These are phyloP conservation scores for Calcarius ornatus DNA, from an alignment of 2,113 vertebrate genomes.

Conservation along the genomic window DNA sequence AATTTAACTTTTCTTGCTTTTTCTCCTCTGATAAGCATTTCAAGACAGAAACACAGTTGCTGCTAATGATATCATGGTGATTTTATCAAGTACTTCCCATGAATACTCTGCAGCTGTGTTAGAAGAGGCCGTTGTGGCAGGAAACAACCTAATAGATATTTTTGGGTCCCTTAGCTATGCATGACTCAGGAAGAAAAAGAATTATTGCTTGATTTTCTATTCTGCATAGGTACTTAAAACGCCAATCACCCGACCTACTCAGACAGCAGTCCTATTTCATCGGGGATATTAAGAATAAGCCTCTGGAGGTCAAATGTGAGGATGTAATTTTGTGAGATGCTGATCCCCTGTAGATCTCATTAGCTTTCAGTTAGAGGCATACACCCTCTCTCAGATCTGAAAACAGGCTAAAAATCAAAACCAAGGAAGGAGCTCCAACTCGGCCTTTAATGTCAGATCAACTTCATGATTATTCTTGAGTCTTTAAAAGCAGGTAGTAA, in stretches of 20 bases:
- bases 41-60: neutral
- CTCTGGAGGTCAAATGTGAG: neutral
- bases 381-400: neutral
- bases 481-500: neutral
- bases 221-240: constrained; percentile 28
- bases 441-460: neutral
- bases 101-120: constrained; percentile 38
- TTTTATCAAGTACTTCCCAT: constrained; percentile 42
- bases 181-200: constrained; percentile 48
- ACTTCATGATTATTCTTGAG: neutral
- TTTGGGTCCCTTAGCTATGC: neutral
- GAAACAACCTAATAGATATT: constrained; percentile 24
- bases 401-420: neutral
- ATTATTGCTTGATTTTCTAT: constrained; percentile 56
- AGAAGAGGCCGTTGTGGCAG: constrained; percentile 28
- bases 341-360: constrained; percentile 7
- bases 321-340: neutral
- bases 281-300: neutral
- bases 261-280: constrained; percentile 14
- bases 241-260: neutral
- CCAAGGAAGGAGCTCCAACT: neutral
- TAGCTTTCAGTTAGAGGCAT: neutral
- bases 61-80: constrained; percentile 1
- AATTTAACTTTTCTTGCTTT: neutral
- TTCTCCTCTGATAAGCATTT: neutral